Base-by-base conservation (phyloP, 2,113 vertebrate species). In the Aix galericulata region DNA sequence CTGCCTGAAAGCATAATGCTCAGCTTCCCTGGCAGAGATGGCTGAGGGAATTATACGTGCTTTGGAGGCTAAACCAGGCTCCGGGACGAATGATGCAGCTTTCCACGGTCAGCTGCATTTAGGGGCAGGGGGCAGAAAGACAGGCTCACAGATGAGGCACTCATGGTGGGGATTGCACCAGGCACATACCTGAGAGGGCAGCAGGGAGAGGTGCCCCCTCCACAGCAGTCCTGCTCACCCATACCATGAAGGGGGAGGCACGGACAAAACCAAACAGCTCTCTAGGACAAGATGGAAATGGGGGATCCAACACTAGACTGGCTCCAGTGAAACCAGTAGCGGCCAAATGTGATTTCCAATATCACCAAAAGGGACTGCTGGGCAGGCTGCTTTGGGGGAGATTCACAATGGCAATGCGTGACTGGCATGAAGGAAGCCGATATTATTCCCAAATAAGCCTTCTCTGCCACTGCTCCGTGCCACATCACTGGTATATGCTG, bases 351-450 rank as follows among this genome's bases (percentile, higher is more conserved):
- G 5, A 14, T 5, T 25, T 1, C 42, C 72, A 27, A 68, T 6
- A 5, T 1, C n/a, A 4, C 42, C 9, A 48, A 17, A 58, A 18
- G 5, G 0, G 42, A 64, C 8, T 21, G 2, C 4, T 1, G 2
- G 48, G 64, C 2, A 0, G 64, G 20, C 34, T 12, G 0, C 0
- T 3, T 26, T 44, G 26, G 26, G 66, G 36, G 9, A 21, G 17
- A 31, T 6, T 52, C 64, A 5, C 0, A 0, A 1, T 2, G 6
- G 6, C 3, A 3, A 34, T 0, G 1, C 21, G 48, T 46, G 31
- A 11, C 0, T 38, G 71, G 59, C 5, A 2, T 0, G 6, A 6
- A 4, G 0, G 1, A 25, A 25, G 3, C 52, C 31, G 53, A 0
- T 4, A 3, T 20, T 4, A 3, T 16, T 3, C 32, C 32, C 26